phyloP scores from a whole-genome alignment of 1,140 invertebrate genomes.

The Drosophila ohnishii region DNA sequence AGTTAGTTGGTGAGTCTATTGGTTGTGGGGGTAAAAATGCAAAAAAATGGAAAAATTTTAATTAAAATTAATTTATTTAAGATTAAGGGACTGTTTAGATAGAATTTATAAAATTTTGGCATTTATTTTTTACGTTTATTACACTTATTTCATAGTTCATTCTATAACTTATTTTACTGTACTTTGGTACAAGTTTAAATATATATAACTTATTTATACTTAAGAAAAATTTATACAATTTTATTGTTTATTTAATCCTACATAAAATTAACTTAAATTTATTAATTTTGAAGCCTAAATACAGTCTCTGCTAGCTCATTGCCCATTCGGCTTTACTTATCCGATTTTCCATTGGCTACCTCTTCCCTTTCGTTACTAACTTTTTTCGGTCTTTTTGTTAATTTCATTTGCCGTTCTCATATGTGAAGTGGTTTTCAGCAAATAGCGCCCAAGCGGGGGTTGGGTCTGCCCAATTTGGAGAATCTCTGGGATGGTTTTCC shows the following conservation, averaged over 20 bases:
- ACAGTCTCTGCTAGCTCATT: neutral
- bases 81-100: too few relatives aligned
- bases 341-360: neutral
- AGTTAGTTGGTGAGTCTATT: neutral
- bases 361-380: conserved; percentile 6
- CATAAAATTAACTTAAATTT: too few relatives aligned
- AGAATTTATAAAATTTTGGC: too few relatives aligned
- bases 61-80: too few relatives aligned
- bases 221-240: too few relatives aligned
- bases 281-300: neutral
- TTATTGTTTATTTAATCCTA: too few relatives aligned
- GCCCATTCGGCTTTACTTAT: neutral
- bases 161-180: too few relatives aligned
- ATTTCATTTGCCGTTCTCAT: conserved; percentile 69
- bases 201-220: too few relatives aligned
- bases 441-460: conserved; percentile 39
- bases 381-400: conserved; percentile 54
- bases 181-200: too few relatives aligned
- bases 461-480: conserved; percentile 38
- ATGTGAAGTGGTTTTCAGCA: conserved; percentile 73
- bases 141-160: too few relatives aligned
- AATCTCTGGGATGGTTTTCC: conserved; percentile 5
- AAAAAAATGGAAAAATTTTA: too few relatives aligned
- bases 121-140: too few relatives aligned
- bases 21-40: neutral